Percentiles rank a stretch among this genome's conserved stretches.
phyloP scores from a whole-genome alignment of 2,113 vertebrate genomes.

The Phrynosoma platyrhinos region DNA sequence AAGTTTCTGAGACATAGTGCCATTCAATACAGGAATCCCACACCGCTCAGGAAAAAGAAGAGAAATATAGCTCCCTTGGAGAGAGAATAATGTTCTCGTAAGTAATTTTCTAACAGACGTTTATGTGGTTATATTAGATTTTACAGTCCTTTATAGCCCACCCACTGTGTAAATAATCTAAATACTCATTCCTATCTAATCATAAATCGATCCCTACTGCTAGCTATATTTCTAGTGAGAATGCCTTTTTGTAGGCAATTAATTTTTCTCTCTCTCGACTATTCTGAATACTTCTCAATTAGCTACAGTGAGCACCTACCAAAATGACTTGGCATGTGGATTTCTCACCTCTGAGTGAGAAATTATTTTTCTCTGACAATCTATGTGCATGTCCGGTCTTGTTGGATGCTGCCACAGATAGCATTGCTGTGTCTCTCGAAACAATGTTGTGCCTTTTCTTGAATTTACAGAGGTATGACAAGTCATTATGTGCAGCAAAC shows the following conservation, averaged over 20 bases:
- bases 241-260: background rate
- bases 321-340: slow-evolving; percentile 74
- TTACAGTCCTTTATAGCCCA: background rate
- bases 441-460: slow-evolving; percentile 22
- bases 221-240: background rate
- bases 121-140: background rate
- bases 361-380: too few relatives aligned
- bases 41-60: slow-evolving; percentile 49
- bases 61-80: slow-evolving; percentile 60
- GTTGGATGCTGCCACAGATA: background rate
- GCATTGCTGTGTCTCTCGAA: background rate
- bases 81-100: slow-evolving; percentile 13
- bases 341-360: slow-evolving; percentile 71
- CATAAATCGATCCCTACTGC: background rate
- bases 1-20: slow-evolving; percentile 55
- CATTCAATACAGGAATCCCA: slow-evolving; percentile 58
- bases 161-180: background rate
- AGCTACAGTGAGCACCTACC: slow-evolving; percentile 59
- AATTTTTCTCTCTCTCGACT: slow-evolving; percentile 4
- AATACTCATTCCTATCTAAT: background rate
- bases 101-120: background rate
- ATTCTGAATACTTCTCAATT: slow-evolving; percentile 27
- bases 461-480: slow-evolving; percentile 15
- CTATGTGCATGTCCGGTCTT: background rate
- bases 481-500: slow-evolving; percentile 6